Percentiles rank a stretch among this genome's conserved stretches.
Evolutionary conservation across 1,140 invertebrate species (phyloP).

Genomic region (Zaprionus tsacasi): DNA sequence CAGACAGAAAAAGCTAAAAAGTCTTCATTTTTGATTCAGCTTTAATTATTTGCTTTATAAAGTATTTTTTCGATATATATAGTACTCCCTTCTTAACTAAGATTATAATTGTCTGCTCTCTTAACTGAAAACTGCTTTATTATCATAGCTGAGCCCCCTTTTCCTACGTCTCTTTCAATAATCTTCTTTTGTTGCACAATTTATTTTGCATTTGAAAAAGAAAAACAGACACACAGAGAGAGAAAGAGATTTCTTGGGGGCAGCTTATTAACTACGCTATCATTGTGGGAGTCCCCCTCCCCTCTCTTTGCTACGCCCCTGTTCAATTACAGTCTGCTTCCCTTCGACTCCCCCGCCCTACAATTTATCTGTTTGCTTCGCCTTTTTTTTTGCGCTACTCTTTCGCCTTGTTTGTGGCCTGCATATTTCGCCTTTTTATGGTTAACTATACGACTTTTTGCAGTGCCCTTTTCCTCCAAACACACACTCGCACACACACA

Average conservation of each 20-base stretch:
- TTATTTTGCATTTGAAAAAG: neutral
- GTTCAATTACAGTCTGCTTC: neutral
- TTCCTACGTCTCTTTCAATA: neutral
- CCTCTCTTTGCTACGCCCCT: neutral
- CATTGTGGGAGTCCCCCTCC: constrained; percentile 29
- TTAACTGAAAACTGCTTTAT: no score
- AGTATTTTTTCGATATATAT: neutral
- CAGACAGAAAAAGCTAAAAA: no score
- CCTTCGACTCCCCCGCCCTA: neutral
- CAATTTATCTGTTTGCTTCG: constrained; percentile 11
- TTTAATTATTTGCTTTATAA: neutral
- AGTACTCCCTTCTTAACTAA: neutral
- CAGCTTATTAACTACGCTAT: constrained; percentile 6
- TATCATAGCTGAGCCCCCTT: neutral
- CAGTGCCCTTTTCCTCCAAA: constrained; percentile 56
- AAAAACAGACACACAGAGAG: neutral
- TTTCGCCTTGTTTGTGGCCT: constrained; percentile 64
- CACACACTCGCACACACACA: constrained; percentile 15
- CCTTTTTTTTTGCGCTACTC: neutral
- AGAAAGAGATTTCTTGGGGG: neutral
- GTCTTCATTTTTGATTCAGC: neutral
- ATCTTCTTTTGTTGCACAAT: neutral
- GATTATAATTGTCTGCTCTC: neutral
- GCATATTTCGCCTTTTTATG: constrained; percentile 64
- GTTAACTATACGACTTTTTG: constrained; percentile 62